These are phyloP conservation scores for Seira musarum DNA, from an alignment of 2,888 invertebrate genomes.

Conservation along the genomic window DNA sequence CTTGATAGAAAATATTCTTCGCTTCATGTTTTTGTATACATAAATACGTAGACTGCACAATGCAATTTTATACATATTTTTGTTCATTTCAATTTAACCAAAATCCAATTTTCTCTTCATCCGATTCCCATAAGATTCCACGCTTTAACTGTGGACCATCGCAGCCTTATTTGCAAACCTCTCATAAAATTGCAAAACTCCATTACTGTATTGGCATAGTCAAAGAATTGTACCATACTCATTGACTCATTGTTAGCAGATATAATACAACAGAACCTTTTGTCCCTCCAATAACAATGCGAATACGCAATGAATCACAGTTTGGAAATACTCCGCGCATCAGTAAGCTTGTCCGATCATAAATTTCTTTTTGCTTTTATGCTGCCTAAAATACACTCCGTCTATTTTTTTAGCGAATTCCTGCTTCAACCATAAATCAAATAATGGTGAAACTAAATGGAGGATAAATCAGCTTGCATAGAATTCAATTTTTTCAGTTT, in stretches of 20 bases:
- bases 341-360: slow-evolving; percentile 34
- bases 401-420: background rate
- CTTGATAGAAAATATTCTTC: too few species aligned
- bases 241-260: too few species aligned
- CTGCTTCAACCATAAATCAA: slow-evolving; percentile 35
- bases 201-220: background rate
- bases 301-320: slow-evolving; percentile 38
- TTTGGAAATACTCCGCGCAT: slow-evolving; percentile 37
- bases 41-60: too few species aligned
- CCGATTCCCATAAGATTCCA: too few species aligned
- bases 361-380: slow-evolving; percentile 24
- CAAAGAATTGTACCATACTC: background rate
- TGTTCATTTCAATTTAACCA: too few species aligned
- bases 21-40: too few species aligned
- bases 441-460: slow-evolving; percentile 37
- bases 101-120: too few species aligned
- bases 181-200: too few species aligned
- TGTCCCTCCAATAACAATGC: slow-evolving; percentile 36
- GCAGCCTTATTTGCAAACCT: too few species aligned
- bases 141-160: too few species aligned
- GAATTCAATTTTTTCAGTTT: background rate
- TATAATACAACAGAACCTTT: background rate
- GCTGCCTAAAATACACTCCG: too few species aligned
- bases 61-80: too few species aligned
- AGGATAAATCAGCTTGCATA: slow-evolving; percentile 40